Percentiles rank a stretch among this genome's conserved stretches.
Evolutionary conservation across 2,888 invertebrate genomes (phyloP).

Genomic region (Spisula solida): DNA sequence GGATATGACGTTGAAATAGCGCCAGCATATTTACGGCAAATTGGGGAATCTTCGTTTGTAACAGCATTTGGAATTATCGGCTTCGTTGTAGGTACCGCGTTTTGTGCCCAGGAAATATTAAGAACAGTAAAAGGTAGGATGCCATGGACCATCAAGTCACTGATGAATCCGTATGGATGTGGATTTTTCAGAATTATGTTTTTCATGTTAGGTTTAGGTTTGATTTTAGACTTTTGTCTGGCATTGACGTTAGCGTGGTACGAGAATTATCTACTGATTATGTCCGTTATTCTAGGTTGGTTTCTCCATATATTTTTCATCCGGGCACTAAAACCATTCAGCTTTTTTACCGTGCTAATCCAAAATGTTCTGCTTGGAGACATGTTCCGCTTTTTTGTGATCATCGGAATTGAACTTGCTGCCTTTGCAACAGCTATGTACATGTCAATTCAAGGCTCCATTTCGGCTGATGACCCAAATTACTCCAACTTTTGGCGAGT

Average conservation of each 20-base stretch:
- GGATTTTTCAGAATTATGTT: constrained; percentile 73
- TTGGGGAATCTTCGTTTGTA: constrained; percentile 56
- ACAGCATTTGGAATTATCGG: constrained; percentile 52
- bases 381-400: constrained; percentile 73
- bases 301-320: constrained; percentile 78
- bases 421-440: constrained; percentile 77
- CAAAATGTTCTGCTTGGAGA: constrained; percentile 76
- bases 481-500: too few species aligned
- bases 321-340: constrained; percentile 75
- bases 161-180: constrained; percentile 71
- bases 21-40: constrained; percentile 49
- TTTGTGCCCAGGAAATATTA: constrained; percentile 55
- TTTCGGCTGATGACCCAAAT: too few species aligned
- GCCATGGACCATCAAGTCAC: constrained; percentile 51
- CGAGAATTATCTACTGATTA: constrained; percentile 71
- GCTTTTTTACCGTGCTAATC: constrained; percentile 80
- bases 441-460: too few species aligned
- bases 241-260: constrained; percentile 46
- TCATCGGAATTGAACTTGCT: constrained; percentile 73
- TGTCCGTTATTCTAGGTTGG: constrained; percentile 78
- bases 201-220: constrained; percentile 67
- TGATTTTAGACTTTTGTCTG: constrained; percentile 70
- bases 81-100: constrained; percentile 61
- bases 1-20: constrained; percentile 33
- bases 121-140: constrained; percentile 51